Evolutionary conservation across 2,888 invertebrate species (phyloP).

Genomic region (Copidosoma aretas): DNA sequence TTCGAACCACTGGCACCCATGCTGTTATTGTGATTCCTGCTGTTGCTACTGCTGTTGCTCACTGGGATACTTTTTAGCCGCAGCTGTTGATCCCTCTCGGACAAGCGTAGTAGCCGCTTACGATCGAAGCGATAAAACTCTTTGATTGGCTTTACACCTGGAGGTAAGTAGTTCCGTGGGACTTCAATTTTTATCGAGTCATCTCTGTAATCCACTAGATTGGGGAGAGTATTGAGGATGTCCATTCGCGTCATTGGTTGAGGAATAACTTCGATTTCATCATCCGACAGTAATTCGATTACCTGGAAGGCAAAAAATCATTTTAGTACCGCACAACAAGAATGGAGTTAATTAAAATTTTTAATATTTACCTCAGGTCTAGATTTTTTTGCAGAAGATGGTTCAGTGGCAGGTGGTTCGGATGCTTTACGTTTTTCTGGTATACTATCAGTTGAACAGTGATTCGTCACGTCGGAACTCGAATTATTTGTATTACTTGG

Average conservation of each 20-base stretch:
- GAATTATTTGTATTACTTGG: conserved; percentile 7
- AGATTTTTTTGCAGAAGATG: conserved; percentile 29
- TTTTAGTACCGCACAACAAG: not conserved
- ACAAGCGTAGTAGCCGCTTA: conserved; percentile 24
- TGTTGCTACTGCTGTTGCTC: conserved; percentile 1
- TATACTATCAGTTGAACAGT: conserved; percentile 6
- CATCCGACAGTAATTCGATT: conserved; percentile 57
- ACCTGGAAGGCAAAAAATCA: conserved; percentile 44
- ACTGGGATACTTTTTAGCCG: conserved; percentile 9
- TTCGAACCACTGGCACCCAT: not conserved
- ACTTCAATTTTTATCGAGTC: conserved; percentile 47
- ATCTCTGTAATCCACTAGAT: conserved; percentile 49
- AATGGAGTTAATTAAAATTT: not conserved
- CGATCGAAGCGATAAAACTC: conserved; percentile 50
- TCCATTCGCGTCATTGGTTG: conserved; percentile 54
- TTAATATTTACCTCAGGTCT: conserved; percentile 42
- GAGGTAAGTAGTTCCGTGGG: conserved; percentile 52
- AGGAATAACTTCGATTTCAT: conserved; percentile 57
- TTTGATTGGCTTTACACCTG: conserved; percentile 49
- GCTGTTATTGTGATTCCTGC: not conserved
- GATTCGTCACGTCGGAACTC: not conserved
- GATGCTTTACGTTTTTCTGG: conserved; percentile 25
- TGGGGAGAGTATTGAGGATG: conserved; percentile 57
- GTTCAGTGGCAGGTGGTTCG: not conserved
- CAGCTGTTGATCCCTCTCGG: conserved; percentile 19